Base-by-base conservation (phyloP, 2,888 invertebrate genomes). In the Scaptomyza tumidula region DNA sequence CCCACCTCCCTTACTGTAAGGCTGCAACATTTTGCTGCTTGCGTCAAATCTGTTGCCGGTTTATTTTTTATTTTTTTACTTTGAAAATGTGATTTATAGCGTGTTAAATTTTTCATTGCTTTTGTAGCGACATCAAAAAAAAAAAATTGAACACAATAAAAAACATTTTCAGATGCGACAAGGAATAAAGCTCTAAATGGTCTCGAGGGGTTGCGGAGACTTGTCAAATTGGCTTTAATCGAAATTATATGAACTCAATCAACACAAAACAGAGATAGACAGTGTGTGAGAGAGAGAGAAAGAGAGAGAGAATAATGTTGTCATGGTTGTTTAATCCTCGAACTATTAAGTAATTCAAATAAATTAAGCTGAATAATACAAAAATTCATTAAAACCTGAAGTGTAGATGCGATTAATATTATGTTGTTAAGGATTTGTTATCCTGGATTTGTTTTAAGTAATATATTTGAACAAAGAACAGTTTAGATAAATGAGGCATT, bases 61-160 rank as follows among this genome's bases (percentile, higher is more conserved):
- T n/a, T n/a, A n/a, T n/a, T n/a, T n/a, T n/a, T n/a, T 11, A 14
- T 16, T 37, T 60, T 54, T 13, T 29, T 3, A 24, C n/a, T 6
- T 24, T 29, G 13, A 65, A 84, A 75, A 67, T 88, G 86, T 89
- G 88, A 88, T 88, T 88, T 88, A 88, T 86, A 71, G 88, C 79
- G 86, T 88, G 88, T 69, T 85, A 88, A 86, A 89, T 89, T 78
- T 72, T 88, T 83, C 83, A 80, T 80, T 88, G 78, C 86, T 74
- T 73, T 64, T 24, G 24, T 5, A 24, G 24, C 24, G 24, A 24
- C 24, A 24, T 4, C 24, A 24, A 24, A 3, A 24, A 24, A 3
- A 24, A 24, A 24, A 80, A 82, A 77, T 80, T 81, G 76, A 39
- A 77, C 80, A 83, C 86, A 85, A 86, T 83, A 86, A 80, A 80